Evolutionary conservation across 2,113 vertebrate species (phyloP), one percentile per base, ranked within the genome.

Genomic region (Sander lucioperca): DNA sequence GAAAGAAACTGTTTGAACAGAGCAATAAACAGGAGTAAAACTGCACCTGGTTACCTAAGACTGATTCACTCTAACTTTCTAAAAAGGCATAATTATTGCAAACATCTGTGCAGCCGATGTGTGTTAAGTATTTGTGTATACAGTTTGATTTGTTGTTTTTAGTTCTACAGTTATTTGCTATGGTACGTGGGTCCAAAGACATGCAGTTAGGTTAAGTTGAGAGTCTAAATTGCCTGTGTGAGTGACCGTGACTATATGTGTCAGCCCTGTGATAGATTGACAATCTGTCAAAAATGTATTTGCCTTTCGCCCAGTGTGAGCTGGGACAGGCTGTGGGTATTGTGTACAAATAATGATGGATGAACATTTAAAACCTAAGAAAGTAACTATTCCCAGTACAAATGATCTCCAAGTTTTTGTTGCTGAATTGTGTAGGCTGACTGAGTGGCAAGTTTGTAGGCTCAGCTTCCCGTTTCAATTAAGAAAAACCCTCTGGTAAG

Each of bases 401-500:
- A 72, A 51, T 53, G 10, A 13, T 70, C 66, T 56, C 58, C 0
- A n/a, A 71, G 70, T 53, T 53, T 14, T 39, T 23, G n/a, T 12
- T 39, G 54, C n/a, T 4, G 51, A 33, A 39, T 27, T 59, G 51
- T 48, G 63, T 61, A 15, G 39, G 47, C 51, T 45, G 45, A 30
- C 23, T 72, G n/a, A 53, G 27, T n/a, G n/a, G n/a, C n/a, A n/a
- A n/a, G n/a, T n/a, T n/a, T 39, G 30, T 27, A 68, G 53, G 45
- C 61, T 57, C 27, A 13, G 45, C 58, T 82, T 43, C 19, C 21
- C 11, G 19, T 74, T 82, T 66, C 59, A 74, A 70, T 79, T 80
- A 82, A 57, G 70, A 54, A 74, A 80, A 48, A 36, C 69, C 62
- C 64, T 81, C 86, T 79, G 71, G 64, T 79, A 50, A 43, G 54